These are phyloP conservation scores for Cryptocheilus praepositus DNA, from an alignment of 2,888 invertebrate genomes.

Conservation along the genomic window DNA sequence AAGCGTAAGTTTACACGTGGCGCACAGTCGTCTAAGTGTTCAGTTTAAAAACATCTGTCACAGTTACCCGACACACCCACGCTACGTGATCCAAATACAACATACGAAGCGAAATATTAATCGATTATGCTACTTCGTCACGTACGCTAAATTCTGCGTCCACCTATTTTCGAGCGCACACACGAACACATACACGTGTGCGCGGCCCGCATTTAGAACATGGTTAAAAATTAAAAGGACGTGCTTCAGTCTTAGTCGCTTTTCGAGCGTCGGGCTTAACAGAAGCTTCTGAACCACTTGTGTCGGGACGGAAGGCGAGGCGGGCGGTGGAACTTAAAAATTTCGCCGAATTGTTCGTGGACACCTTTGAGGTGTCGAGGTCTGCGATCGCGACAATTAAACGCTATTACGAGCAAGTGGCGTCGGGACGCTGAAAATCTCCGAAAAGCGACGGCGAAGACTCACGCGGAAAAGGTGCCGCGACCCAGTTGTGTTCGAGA, in stretches of 20 bases:
- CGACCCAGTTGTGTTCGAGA: no score
- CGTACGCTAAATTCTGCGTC: no score
- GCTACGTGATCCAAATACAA: no score
- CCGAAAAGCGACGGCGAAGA: not conserved
- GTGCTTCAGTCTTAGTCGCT: slow-evolving; percentile 9
- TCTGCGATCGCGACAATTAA: slow-evolving; percentile 11
- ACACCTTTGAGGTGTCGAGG: not conserved
- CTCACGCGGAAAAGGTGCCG: no score
- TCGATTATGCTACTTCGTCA: no score
- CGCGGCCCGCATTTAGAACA: slow-evolving; percentile 1
- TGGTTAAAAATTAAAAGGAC: slow-evolving; percentile 17
- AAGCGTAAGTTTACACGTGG: no score
- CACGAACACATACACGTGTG: no score
- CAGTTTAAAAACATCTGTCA: no score
- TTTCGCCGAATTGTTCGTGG: slow-evolving; percentile 12
- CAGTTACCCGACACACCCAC: no score
- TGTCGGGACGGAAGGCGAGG: not conserved
- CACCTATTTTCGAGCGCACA: no score
- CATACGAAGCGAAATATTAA: no score
- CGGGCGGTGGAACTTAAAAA: slow-evolving; percentile 4
- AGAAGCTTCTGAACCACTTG: not conserved
- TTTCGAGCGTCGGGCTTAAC: not conserved
- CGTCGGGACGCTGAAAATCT: not conserved
- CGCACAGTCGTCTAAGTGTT: no score
- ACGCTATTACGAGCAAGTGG: slow-evolving; percentile 2